Percentiles rank a stretch among this genome's conserved stretches.
phyloP scores from a whole-genome alignment of 1,140 invertebrate genomes.

The Metaphire vulgaris region DNA sequence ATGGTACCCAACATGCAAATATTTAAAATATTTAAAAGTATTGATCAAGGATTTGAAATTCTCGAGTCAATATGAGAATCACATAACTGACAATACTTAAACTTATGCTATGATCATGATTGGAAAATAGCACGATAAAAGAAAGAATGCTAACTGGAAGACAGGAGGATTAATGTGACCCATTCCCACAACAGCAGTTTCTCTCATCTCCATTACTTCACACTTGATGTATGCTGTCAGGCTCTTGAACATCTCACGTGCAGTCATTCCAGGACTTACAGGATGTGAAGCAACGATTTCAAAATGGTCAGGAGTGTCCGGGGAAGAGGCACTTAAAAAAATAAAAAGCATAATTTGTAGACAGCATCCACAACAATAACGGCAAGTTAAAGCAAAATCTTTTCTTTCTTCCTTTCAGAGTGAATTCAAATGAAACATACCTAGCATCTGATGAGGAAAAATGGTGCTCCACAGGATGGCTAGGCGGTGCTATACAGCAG shows the following conservation, averaged over 20 bases:
- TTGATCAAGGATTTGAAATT: no score
- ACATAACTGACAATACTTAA: no score
- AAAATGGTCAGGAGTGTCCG: slow-evolving; percentile 35
- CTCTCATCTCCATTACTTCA: slow-evolving; percentile 84
- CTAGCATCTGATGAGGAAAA: slow-evolving; percentile 82
- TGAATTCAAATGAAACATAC: no score
- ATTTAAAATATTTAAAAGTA: no score
- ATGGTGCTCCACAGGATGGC: slow-evolving; percentile 65
- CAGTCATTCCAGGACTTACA: slow-evolving; percentile 31
- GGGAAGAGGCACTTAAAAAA: slow-evolving; percentile 31
- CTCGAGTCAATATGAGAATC: no score
- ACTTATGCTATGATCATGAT: no score
- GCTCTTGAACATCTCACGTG: slow-evolving; percentile 76
- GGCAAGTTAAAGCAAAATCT: no score
- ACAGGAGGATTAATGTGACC: slow-evolving; percentile 87
- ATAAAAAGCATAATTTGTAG: background rate
- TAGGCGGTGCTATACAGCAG: slow-evolving; percentile 79
- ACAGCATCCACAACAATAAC: background rate
- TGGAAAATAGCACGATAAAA: no score
- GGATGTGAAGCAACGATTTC: slow-evolving; percentile 26
- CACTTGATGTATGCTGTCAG: slow-evolving; percentile 77
- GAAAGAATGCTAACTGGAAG: slow-evolving; percentile 79
- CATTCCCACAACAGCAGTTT: slow-evolving; percentile 83
- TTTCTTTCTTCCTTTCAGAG: no score
- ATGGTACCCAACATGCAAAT: no score